Evolutionary conservation across 2,113 vertebrate genomes (phyloP), one percentile per base, ranked within the genome.

Genomic region (Callipepla californica): DNA sequence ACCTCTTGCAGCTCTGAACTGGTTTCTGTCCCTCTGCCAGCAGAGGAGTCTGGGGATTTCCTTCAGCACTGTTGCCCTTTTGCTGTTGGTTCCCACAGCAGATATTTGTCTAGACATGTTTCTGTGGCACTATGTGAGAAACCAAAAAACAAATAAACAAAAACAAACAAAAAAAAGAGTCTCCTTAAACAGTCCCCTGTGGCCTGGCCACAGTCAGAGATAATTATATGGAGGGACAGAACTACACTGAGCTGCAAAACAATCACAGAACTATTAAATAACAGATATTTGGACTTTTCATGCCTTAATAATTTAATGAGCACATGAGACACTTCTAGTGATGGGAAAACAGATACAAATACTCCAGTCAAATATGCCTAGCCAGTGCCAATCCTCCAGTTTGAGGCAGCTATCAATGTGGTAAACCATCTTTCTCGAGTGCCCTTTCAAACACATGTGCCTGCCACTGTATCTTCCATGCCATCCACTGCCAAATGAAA

Each of bases 301-400:
- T 80, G 73, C 76, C 82, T 94, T 95, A 93, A 86, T 53, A 94
- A 69, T n/a, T 63, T 68, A 80, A 85, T 38, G 45, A 80, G 65
- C 82, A 86, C 18, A 45, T 22, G 1, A 89, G 67, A 22, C 45
- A 84, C 20, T 95, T 95, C 36, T 32, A 62, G 72, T 59, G 55
- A 83, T 50, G 36, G 34, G 58, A 83, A 94, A 93, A 85, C 20
- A 87, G 36, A 57, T 30, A 51, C 13, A 74, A 84, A 30, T 34
- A 61, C 28, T 82, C 42, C 62, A 66, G 77, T 32, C 51, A 80
- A 69, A n/a, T 51, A 63, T 76, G 45, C 42, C 32, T 15, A 86
- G 62, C 34, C 44, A 78, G 25, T 74, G 67, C 69, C 85, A 95
- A 53, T 63, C 30, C 55, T 89, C 65, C 80, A 85, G 40, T 74